Percentiles rank a stretch among this genome's conserved stretches.
These are phyloP conservation scores for Ferdinandea cuprea DNA, from an alignment of 2,888 invertebrate species.

Conservation along the genomic window DNA sequence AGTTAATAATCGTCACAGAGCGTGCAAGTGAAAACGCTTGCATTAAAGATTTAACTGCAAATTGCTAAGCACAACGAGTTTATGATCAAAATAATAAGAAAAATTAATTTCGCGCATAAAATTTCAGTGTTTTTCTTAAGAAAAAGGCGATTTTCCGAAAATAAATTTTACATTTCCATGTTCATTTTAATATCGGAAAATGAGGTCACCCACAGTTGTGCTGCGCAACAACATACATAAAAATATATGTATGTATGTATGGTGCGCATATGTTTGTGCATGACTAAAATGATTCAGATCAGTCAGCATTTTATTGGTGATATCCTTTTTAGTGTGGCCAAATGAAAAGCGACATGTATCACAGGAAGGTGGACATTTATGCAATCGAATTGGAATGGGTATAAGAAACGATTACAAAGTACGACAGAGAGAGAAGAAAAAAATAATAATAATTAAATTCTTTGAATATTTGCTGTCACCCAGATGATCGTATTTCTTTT, in stretches of 20 bases:
- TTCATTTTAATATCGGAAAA: constrained; percentile 57
- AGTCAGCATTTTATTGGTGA: constrained; percentile 24
- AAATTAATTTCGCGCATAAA: constrained; percentile 35
- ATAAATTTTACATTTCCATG: constrained; percentile 65
- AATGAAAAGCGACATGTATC: constrained; percentile 49
- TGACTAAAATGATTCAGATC: constrained; percentile 30
- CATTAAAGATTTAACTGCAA: constrained; percentile 54
- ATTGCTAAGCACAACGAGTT: constrained; percentile 23
- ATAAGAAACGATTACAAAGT: constrained; percentile 9
- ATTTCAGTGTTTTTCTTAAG: constrained; percentile 37
- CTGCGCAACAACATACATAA: too few species aligned
- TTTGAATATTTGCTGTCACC: constrained; percentile 23
- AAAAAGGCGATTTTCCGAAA: constrained; percentile 52
- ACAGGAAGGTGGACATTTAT: constrained; percentile 42
- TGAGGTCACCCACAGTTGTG: constrained; percentile 62
- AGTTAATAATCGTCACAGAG: constrained; percentile 1
- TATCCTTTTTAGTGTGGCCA: constrained; percentile 38
- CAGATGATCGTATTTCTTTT: constrained; percentile 45
- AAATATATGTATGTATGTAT: constrained; percentile 5
- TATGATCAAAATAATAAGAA: constrained; percentile 32
- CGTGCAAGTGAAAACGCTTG: constrained; percentile 49
- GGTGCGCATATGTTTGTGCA: neutral
- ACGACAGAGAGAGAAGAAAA: neutral
- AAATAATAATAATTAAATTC: neutral
- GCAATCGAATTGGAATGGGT: neutral